A percentile compares a stretch with the other conserved stretches of the same genome.
phyloP scores from a whole-genome alignment of 2,888 invertebrate species.

The Netelia virgata region DNA sequence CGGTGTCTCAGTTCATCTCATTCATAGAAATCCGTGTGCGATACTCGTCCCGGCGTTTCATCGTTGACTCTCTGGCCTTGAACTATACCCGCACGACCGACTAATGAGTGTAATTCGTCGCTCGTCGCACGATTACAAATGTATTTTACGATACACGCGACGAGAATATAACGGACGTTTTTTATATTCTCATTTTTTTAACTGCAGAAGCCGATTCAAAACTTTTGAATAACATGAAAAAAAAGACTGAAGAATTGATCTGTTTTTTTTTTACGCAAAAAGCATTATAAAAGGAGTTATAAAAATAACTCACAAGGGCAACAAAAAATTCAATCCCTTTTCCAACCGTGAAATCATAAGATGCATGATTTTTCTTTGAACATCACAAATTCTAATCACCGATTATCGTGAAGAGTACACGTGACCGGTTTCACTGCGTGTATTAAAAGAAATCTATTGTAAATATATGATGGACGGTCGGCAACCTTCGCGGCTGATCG shows the following conservation, averaged over 20 bases:
- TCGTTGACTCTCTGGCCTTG: slow-evolving; percentile 66
- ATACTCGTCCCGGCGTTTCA: slow-evolving; percentile 54
- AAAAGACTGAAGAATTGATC: too few relatives aligned
- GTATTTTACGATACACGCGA: not conserved
- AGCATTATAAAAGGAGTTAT: too few relatives aligned
- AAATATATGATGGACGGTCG: slow-evolving; percentile 72
- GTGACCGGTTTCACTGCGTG: slow-evolving; percentile 9
- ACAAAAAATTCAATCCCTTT: slow-evolving; percentile 5
- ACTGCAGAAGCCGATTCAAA: too few relatives aligned
- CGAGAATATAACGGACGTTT: not conserved
- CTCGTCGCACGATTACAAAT: slow-evolving; percentile 25
- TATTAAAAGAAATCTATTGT: slow-evolving; percentile 22
- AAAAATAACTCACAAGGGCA: not conserved
- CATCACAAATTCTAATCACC: not conserved
- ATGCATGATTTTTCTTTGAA: not conserved
- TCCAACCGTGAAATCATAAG: not conserved
- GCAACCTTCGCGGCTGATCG: slow-evolving; percentile 75
- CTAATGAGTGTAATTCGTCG: slow-evolving; percentile 68
- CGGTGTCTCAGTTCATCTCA: slow-evolving; percentile 2
- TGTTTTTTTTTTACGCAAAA: too few relatives aligned
- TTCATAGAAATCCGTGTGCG: slow-evolving; percentile 41
- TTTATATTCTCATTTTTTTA: not conserved
- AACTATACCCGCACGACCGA: slow-evolving; percentile 66
- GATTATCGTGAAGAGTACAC: not conserved
- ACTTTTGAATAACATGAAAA: too few relatives aligned